Evolutionary conservation across 2,113 vertebrate genomes (phyloP).

Genomic region (Podocnemis expansa): DNA sequence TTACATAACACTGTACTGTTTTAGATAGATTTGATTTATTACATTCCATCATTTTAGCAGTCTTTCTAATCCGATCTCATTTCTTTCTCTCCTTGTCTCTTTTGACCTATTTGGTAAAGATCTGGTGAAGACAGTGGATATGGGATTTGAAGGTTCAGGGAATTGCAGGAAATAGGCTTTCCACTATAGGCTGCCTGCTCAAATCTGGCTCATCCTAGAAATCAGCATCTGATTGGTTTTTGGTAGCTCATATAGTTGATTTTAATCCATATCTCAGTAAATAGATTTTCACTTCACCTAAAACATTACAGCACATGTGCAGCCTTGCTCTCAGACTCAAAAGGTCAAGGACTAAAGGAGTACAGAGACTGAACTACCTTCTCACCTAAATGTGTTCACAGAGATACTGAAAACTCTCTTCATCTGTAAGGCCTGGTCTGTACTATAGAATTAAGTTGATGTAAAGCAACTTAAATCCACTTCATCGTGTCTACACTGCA

Average conservation of each 20-base stretch:
- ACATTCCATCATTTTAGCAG: not conserved
- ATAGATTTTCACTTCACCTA: not conserved
- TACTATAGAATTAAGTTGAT: too few species aligned
- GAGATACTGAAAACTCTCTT: not conserved
- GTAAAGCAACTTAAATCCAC: too few species aligned
- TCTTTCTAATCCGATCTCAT: not conserved
- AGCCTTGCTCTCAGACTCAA: not conserved
- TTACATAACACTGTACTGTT: not conserved
- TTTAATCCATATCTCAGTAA: not conserved
- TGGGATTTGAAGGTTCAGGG: not conserved
- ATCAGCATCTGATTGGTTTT: not conserved
- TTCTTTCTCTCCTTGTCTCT: not conserved
- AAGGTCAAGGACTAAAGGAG: not conserved
- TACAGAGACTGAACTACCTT: not conserved
- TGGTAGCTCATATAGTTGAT: not conserved
- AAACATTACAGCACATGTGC: accelerated
- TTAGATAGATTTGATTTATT: not conserved
- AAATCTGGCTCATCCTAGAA: not conserved
- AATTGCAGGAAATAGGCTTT: not conserved
- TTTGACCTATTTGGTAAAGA: not conserved
- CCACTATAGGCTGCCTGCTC: accelerated
- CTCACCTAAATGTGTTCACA: not conserved
- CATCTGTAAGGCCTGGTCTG: too few species aligned
- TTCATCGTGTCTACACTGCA: too few species aligned
- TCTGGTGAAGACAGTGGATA: not conserved